These are phyloP conservation scores for Tiliacea aurago DNA, from an alignment of 2,888 invertebrate genomes.

Conservation along the genomic window DNA sequence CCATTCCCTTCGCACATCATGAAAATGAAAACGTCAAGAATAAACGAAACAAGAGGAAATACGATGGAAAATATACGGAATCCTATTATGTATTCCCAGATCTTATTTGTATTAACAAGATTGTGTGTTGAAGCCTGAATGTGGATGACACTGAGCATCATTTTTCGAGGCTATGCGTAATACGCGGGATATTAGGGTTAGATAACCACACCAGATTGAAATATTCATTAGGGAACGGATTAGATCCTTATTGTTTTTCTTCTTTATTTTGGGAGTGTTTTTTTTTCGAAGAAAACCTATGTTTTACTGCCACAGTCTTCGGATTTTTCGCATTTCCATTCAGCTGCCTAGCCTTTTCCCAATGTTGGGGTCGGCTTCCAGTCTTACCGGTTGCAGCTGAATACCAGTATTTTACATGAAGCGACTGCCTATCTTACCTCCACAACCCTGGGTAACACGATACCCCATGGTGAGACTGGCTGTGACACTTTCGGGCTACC, in stretches of 20 bases:
- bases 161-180: constrained; percentile 58
- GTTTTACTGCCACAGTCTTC: not conserved
- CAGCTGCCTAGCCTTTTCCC: no score
- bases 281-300: not conserved
- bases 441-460: no score
- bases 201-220: constrained; percentile 48
- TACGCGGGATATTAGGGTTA: constrained; percentile 50
- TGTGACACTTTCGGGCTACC: no score
- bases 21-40: constrained; percentile 56
- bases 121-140: constrained; percentile 62
- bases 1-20: constrained; percentile 47
- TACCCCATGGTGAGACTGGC: no score
- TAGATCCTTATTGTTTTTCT: constrained; percentile 2
- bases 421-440: no score
- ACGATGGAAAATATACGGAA: constrained; percentile 57
- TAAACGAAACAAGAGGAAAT: constrained; percentile 60
- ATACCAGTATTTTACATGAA: no score
- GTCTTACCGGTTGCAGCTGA: no score
- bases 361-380: no score
- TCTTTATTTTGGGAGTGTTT: not conserved
- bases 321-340: not conserved
- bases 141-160: constrained; percentile 61
- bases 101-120: constrained; percentile 69
- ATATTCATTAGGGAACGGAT: constrained; percentile 39
- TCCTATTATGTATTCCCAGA: constrained; percentile 66